A percentile compares a stretch with the other conserved stretches of the same genome.
Evolutionary conservation across 35 echinoderm and acorn worm species (phyloP).

Genomic region (Ophioderma brevispina): DNA sequence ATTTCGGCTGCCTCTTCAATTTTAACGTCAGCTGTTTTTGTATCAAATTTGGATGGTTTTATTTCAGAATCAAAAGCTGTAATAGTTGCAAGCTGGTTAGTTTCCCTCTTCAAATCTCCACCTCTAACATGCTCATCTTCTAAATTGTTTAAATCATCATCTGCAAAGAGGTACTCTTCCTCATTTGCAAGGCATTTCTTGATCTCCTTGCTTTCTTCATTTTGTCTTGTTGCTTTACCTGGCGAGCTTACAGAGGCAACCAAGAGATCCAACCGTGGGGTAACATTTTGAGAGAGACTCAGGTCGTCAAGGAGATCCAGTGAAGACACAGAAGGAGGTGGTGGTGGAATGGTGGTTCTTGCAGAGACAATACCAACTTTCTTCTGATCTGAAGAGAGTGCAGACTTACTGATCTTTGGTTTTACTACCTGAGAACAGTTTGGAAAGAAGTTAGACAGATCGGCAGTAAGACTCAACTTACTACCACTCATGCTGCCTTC

Average conservation of each 20-base stretch:
- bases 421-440: conserved; percentile 9
- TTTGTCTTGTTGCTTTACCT: too few species aligned
- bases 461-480: neutral
- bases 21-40: too few species aligned
- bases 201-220: too few species aligned
- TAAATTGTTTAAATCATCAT: too few species aligned
- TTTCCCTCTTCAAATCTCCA: too few species aligned
- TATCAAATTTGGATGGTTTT: too few species aligned
- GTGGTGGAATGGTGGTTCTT: conserved; percentile 41
- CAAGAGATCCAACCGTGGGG: neutral
- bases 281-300: conserved; percentile 29
- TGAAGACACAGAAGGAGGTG: conserved; percentile 73
- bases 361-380: neutral
- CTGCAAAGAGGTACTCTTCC: too few species aligned
- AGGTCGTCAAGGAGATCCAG: conserved; percentile 91
- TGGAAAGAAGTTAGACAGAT: conserved; percentile 29
- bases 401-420: neutral
- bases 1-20: too few species aligned
- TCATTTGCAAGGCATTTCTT: too few species aligned
- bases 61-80: too few species aligned
- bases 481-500: neutral
- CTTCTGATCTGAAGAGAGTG: neutral
- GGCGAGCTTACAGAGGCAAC: neutral
- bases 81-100: too few species aligned
- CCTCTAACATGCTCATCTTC: too few species aligned